A percentile compares a stretch with the other conserved stretches of the same genome.
phyloP scores from a whole-genome alignment of 2,113 vertebrate genomes.

The Aegithalos caudatus region DNA sequence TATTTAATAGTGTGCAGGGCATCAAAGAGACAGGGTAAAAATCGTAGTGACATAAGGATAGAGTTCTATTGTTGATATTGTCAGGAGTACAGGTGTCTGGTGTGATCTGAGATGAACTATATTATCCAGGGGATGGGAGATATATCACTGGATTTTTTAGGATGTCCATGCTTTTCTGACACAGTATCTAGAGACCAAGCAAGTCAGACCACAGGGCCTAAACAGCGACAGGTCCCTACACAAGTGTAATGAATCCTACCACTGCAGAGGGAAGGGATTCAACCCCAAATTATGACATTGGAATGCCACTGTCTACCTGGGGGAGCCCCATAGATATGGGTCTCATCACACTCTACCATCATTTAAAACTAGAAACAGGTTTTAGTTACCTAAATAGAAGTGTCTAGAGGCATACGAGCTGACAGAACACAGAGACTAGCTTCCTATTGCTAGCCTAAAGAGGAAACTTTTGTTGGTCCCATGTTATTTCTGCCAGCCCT shows the following conservation, averaged over 20 bases:
- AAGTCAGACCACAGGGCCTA: neutral
- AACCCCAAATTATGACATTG: neutral
- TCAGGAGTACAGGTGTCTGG: neutral
- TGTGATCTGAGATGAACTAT: neutral
- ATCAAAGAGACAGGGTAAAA: neutral
- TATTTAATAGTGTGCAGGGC: neutral
- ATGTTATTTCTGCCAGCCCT: neutral
- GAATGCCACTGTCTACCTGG: neutral
- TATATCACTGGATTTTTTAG: neutral
- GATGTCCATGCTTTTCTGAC: neutral
- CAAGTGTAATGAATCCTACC: neutral
- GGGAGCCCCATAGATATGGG: fast-evolving
- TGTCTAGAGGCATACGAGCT: neutral
- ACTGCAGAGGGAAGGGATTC: neutral
- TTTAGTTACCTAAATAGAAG: neutral
- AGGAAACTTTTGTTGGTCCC: neutral
- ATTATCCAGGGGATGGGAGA: neutral
- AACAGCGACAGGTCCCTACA: neutral
- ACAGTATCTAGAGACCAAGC: neutral
- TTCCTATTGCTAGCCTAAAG: neutral
- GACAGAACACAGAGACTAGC: neutral
- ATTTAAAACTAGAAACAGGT: neutral
- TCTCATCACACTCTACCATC: neutral
- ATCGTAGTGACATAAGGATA: neutral
- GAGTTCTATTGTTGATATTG: neutral